phyloP scores from a whole-genome alignment of 35 echinoderm and acorn worm genomes.

The Nesometra sesokonis region DNA sequence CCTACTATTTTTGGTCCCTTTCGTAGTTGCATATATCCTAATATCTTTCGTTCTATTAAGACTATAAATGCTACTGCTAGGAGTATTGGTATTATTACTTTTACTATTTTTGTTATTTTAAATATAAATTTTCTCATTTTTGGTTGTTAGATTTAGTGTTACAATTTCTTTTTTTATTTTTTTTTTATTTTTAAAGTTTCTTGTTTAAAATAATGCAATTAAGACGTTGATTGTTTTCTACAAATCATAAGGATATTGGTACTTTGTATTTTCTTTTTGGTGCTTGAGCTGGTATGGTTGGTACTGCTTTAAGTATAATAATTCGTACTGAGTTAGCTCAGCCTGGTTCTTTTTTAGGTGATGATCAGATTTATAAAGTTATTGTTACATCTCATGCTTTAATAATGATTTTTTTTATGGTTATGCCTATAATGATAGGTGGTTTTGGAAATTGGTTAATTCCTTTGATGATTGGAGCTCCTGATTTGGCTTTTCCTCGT shows the following conservation, averaged over 20 bases:
- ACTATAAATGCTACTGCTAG: slow-evolving; percentile 39
- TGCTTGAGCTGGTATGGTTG: slow-evolving; percentile 55
- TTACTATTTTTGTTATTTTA: neutral
- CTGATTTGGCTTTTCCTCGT: slow-evolving; percentile 78
- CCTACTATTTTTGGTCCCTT: slow-evolving; percentile 69
- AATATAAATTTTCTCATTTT: slow-evolving; percentile 1
- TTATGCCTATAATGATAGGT: slow-evolving; percentile 78
- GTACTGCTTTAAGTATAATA: slow-evolving; percentile 52
- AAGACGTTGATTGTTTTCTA: slow-evolving; percentile 69
- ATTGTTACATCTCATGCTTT: slow-evolving; percentile 63
- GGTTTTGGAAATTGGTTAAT: slow-evolving; percentile 72
- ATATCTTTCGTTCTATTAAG: slow-evolving; percentile 61
- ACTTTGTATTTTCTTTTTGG: slow-evolving; percentile 55
- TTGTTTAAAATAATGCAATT: slow-evolving; percentile 30
- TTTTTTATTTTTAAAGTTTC: no score
- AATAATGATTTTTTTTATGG: slow-evolving; percentile 78
- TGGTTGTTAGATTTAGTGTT: slow-evolving; percentile 8
- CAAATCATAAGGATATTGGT: slow-evolving; percentile 82
- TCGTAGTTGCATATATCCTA: slow-evolving; percentile 66
- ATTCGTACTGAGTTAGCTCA: slow-evolving; percentile 54
- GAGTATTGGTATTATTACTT: slow-evolving; percentile 20
- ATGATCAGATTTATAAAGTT: slow-evolving; percentile 71
- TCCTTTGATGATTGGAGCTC: slow-evolving; percentile 59
- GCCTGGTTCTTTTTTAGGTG: slow-evolving; percentile 45
- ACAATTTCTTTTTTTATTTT: neutral